Conservation (phyloP, 2,113 vertebrate genomes). For the Zosterops pallidus region DNA sequence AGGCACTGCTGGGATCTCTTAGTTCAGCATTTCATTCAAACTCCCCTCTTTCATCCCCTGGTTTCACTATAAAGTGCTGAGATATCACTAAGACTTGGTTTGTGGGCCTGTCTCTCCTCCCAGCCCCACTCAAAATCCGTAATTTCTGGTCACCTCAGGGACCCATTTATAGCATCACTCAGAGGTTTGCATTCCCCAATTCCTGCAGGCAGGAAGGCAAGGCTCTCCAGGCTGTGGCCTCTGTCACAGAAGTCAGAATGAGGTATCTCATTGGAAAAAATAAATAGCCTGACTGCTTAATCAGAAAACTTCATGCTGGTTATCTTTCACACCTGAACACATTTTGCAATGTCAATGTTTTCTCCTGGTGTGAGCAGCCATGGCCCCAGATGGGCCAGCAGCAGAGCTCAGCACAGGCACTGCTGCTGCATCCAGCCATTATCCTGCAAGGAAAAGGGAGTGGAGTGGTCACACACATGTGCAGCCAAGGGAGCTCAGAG, state of each 20-base stretch:
- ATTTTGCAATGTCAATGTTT: background rate
- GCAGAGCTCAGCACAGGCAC: background rate
- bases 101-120: background rate
- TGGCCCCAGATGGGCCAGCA: background rate
- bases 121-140: background rate
- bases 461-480: rapidly evolving
- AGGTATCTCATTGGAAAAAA: background rate
- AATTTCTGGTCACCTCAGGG: background rate
- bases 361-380: background rate
- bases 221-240: background rate
- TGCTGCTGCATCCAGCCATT: no score
- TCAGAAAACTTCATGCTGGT: background rate
- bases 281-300: background rate
- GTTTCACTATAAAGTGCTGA: background rate
- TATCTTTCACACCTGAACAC: background rate
- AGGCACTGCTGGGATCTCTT: background rate
- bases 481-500: background rate
- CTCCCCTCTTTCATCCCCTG: background rate
- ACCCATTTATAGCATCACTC: background rate
- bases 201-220: background rate
- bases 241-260: background rate
- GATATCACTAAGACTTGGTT: background rate
- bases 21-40: background rate
- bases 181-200: background rate
- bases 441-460: rapidly evolving